Conservation (phyloP, 2,797 vertebrate species). For the Hyperoplus immaculatus region DNA sequence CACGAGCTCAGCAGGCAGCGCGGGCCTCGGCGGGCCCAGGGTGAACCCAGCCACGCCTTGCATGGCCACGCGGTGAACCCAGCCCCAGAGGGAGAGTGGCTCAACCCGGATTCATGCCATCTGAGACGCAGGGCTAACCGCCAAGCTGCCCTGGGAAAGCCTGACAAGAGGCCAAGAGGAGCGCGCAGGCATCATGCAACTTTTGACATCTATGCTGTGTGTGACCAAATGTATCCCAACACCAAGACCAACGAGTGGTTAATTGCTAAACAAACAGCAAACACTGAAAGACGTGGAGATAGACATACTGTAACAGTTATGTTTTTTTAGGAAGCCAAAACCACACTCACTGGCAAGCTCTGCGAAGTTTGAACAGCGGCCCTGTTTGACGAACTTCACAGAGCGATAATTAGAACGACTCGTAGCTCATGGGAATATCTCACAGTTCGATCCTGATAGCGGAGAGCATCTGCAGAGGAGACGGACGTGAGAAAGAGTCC, state of each 20-base stretch:
- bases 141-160: not conserved
- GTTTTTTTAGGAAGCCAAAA: conserved; percentile 58
- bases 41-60: conserved; percentile 56
- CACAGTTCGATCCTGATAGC: conserved; percentile 49
- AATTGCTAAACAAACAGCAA: conserved; percentile 63
- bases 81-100: conserved; percentile 43
- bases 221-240: conserved; percentile 20
- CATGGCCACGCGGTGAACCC: conserved; percentile 55
- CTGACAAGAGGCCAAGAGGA: not conserved
- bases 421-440: conserved; percentile 45
- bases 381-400: conserved; percentile 36
- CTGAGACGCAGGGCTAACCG: not conserved
- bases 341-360: conserved; percentile 55
- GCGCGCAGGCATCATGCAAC: not conserved
- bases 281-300: conserved; percentile 35
- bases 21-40: conserved; percentile 8
- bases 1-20: conserved; percentile 54
- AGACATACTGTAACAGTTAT: conserved; percentile 50
- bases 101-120: conserved; percentile 34
- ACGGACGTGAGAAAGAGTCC: conserved; percentile 66
- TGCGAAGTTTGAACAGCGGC: conserved; percentile 46
- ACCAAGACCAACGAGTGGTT: conserved; percentile 37
- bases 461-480: conserved; percentile 47
- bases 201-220: not conserved
- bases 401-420: conserved; percentile 26